Percentiles rank a stretch among this genome's conserved stretches.
phyloP scores from a whole-genome alignment of 1,140 invertebrate species.

The Tribolium madens region DNA sequence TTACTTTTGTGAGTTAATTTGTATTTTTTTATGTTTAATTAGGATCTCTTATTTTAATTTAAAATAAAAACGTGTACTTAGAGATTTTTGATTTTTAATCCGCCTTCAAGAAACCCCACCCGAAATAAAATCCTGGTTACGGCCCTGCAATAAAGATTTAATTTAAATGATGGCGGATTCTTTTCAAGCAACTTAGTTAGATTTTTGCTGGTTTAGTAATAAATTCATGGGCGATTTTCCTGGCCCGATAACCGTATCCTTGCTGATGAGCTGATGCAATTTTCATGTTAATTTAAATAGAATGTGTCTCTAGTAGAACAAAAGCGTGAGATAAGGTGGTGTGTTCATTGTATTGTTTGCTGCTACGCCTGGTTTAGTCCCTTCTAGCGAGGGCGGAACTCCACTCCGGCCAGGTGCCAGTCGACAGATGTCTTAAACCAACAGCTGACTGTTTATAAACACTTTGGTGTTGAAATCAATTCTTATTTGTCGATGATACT shows the following conservation, averaged over 20 bases:
- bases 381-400: slow-evolving; percentile 20
- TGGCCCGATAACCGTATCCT: slow-evolving; percentile 12
- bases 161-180: too few species aligned
- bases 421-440: slow-evolving; percentile 40
- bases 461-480: slow-evolving; percentile 27
- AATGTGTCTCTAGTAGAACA: slow-evolving; percentile 46
- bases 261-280: slow-evolving; percentile 44
- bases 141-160: too few species aligned
- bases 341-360: slow-evolving; percentile 14
- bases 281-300: slow-evolving; percentile 52
- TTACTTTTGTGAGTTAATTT: too few species aligned
- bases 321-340: slow-evolving; percentile 38
- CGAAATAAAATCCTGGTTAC: too few species aligned
- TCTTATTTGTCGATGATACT: slow-evolving; percentile 29
- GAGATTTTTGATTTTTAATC: too few species aligned
- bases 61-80: too few species aligned
- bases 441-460: slow-evolving; percentile 41
- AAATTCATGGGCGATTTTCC: slow-evolving; percentile 15
- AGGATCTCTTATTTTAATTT: too few species aligned
- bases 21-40: too few species aligned
- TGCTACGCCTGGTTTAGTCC: slow-evolving; percentile 9
- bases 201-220: background rate
- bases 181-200: too few species aligned
- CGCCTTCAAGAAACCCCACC: too few species aligned
- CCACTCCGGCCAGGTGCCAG: slow-evolving; percentile 18